phyloP scores from a whole-genome alignment of 2,888 invertebrate species.

The Scelioninae gen. 1 region DNA sequence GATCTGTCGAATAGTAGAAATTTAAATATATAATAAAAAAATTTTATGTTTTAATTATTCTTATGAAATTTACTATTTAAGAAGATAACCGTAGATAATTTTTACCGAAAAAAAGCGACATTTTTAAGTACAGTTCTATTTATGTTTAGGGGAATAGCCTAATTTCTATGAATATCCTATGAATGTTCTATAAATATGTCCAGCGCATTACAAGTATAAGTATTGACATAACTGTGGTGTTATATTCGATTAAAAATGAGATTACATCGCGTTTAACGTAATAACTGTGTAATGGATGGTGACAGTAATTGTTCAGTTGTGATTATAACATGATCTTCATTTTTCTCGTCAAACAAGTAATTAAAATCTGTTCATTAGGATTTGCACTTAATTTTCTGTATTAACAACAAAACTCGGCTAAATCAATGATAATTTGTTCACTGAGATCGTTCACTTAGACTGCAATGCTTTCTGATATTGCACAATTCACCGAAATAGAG shows the following conservation, averaged over 20 bases:
- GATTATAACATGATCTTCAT: neutral
- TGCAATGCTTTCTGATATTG: neutral
- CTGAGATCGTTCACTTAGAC: neutral
- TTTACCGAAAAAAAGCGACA: neutral
- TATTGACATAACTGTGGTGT: slow-evolving; percentile 25
- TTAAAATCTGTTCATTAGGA: no score
- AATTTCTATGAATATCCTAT: slow-evolving; percentile 52
- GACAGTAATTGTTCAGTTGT: neutral
- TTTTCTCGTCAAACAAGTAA: neutral
- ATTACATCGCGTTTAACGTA: slow-evolving; percentile 3
- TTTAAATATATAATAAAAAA: no score
- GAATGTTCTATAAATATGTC: slow-evolving; percentile 53
- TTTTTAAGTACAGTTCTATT: slow-evolving; percentile 17
- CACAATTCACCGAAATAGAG: slow-evolving; percentile 11
- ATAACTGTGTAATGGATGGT: neutral
- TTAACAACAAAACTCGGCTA: neutral
- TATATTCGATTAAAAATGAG: slow-evolving; percentile 32
- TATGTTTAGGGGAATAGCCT: slow-evolving; percentile 38
- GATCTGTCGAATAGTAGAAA: no score
- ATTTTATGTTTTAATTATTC: no score
- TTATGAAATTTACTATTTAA: no score
- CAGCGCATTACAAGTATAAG: slow-evolving; percentile 23
- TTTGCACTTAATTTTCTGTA: neutral
- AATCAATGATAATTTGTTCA: neutral
- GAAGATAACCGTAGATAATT: neutral